Base-by-base conservation (phyloP, 2,797 vertebrate genomes). In the Poliocrania exsul region DNA sequence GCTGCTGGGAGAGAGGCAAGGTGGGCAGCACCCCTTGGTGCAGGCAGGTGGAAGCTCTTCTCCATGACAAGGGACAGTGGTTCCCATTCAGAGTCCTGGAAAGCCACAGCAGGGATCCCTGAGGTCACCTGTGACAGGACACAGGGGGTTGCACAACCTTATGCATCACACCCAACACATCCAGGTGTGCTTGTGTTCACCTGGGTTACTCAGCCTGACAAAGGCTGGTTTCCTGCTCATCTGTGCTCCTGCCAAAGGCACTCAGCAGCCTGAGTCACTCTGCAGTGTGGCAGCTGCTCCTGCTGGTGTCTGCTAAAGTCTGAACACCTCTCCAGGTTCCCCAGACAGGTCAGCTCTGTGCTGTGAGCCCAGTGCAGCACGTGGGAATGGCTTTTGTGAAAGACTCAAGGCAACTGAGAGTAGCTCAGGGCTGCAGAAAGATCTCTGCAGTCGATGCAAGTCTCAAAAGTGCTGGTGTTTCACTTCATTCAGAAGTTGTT, bases 121-220 rank as follows among this genome's bases (percentile, higher is more conserved):
- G 47, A 74, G 23, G 15, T 49, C 20, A n/a, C 1, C 19, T 44
- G 1, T n/a, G 8, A 42, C 31, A 31, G 42, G 42, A 77, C 57
- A 71, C 31, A 12, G 4, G 0, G 15, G 16, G 15, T 50, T 92
- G 40, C 85, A 40, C 83, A 88, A 28, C 35, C 5, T 35, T 47
- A 12, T 29, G 20, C 58, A 16, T 81, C 72, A 92, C 69, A 26
- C 20, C 24, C 26, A 50, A 31, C 65, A 29, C 0, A 1, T 58
- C 50, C 0, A 67, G 84, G 90, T 40, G 61, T 83, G 1, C 33
- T 49, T 80, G 49, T 81, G 87, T 80, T 94, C 87, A 83, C 90
- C 95, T 91, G 69, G 44, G 33, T 95, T 74, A 81, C 85, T 94
- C 91, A 94, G 50, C 12, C 72, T 79, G 87, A 72, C 2, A 3